Evolutionary conservation across 2,113 vertebrate species (phyloP).

Genomic region (Excalfactoria chinensis): DNA sequence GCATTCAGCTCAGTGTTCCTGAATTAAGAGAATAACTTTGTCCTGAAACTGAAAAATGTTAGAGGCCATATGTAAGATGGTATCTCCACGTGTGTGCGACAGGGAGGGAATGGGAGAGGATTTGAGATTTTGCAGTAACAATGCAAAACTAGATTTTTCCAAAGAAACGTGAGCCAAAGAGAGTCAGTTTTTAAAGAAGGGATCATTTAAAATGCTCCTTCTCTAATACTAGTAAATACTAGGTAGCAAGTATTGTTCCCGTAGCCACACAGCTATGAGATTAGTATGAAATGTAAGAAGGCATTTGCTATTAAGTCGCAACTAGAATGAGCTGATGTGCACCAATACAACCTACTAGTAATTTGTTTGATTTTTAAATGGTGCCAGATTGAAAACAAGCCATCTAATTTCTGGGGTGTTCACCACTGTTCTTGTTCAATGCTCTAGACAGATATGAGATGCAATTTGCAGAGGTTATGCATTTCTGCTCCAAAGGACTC

Average conservation of each 20-base stretch:
- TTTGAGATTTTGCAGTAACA: neutral
- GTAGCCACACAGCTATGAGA: neutral
- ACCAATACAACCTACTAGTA: neutral
- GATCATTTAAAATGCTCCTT: neutral
- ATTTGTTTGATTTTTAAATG: neutral
- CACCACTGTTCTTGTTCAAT: neutral
- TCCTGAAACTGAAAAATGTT: conserved; percentile 25
- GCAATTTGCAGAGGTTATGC: neutral
- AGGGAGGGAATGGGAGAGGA: neutral
- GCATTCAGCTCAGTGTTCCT: neutral
- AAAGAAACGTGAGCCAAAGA: neutral
- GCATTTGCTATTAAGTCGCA: neutral
- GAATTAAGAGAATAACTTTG: conserved; percentile 32
- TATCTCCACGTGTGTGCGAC: neutral
- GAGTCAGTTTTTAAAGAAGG: neutral
- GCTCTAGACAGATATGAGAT: neutral
- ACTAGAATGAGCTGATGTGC: neutral
- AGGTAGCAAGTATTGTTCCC: neutral
- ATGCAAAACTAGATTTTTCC: neutral
- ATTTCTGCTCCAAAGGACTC: neutral
- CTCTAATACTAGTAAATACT: neutral
- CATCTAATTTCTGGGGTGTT: neutral
- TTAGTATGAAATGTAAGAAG: neutral
- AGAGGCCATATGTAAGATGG: neutral
- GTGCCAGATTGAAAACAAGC: neutral